A percentile compares a stretch with the other conserved stretches of the same genome.
phyloP scores from a whole-genome alignment of 2,888 invertebrate genomes.

The Papilio gigon region DNA sequence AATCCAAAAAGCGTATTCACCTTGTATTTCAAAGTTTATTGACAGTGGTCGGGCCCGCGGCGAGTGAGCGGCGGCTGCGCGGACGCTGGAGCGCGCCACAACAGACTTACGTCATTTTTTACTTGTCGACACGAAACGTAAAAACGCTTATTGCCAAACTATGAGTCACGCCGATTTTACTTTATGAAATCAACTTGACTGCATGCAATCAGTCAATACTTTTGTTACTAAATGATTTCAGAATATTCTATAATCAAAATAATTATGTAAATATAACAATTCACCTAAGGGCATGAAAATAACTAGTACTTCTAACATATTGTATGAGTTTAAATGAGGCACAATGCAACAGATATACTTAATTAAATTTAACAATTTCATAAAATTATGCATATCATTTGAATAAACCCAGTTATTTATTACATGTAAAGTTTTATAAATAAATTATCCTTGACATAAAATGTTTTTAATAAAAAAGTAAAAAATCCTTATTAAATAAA shows the following conservation, averaged over 20 bases:
- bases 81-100: conserved; percentile 60
- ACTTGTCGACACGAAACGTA: conserved; percentile 63
- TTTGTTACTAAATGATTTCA: conserved; percentile 12
- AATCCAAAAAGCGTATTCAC: conserved; percentile 63
- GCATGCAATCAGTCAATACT: conserved; percentile 32
- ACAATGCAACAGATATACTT: too few species aligned
- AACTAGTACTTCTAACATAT: too few species aligned
- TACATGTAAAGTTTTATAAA: too few species aligned
- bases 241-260: conserved; percentile 3
- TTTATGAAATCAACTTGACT: conserved; percentile 36
- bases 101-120: conserved; percentile 70
- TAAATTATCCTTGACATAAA: too few species aligned
- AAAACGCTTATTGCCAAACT: conserved; percentile 58
- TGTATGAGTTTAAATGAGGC: too few species aligned
- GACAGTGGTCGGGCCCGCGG: conserved; percentile 69
- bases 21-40: conserved; percentile 78
- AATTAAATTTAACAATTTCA: too few species aligned
- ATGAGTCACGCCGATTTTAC: conserved; percentile 61
- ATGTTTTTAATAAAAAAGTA: too few species aligned
- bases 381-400: too few species aligned
- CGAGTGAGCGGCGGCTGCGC: conserved; percentile 56
- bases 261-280: neutral
- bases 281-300: neutral
- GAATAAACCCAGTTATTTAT: too few species aligned
- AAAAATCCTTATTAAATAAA: too few species aligned